phyloP scores from a whole-genome alignment of 1,140 invertebrate species.

The Helicoverpa armigera region DNA sequence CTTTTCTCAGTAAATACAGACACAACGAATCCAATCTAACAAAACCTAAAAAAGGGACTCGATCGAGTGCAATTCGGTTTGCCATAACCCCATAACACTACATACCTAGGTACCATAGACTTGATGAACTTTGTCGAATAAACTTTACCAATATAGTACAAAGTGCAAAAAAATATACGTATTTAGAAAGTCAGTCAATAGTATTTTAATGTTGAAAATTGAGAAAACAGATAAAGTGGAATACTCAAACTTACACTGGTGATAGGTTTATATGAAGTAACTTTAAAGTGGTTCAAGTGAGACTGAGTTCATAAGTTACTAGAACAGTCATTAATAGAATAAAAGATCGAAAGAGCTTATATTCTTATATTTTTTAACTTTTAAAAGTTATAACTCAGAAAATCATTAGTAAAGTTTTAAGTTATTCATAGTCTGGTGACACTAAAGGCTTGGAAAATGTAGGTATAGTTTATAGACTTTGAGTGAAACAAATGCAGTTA shows the following conservation, averaged over 20 bases:
- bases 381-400: background rate
- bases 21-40: background rate
- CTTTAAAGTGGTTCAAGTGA: too few species aligned
- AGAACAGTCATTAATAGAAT: too few species aligned
- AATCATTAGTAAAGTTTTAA: slow-evolving; percentile 7
- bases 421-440: background rate
- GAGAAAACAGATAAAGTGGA: too few species aligned
- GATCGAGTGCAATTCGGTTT: background rate
- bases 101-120: background rate
- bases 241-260: too few species aligned
- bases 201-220: too few species aligned
- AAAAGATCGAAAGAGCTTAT: background rate
- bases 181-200: background rate
- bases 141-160: slow-evolving; percentile 18
- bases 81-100: background rate
- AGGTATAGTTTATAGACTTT: too few species aligned
- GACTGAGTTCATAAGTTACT: too few species aligned
- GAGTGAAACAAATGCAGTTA: too few species aligned
- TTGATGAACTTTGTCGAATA: slow-evolving; percentile 1
- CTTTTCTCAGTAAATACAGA: too few species aligned
- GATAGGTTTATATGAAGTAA: too few species aligned
- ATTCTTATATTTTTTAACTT: background rate
- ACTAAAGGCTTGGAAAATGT: too few species aligned
- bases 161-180: background rate
- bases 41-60: background rate